These are phyloP conservation scores for Stegana nigrithorax DNA, from an alignment of 2,888 invertebrate genomes.

Conservation along the genomic window DNA sequence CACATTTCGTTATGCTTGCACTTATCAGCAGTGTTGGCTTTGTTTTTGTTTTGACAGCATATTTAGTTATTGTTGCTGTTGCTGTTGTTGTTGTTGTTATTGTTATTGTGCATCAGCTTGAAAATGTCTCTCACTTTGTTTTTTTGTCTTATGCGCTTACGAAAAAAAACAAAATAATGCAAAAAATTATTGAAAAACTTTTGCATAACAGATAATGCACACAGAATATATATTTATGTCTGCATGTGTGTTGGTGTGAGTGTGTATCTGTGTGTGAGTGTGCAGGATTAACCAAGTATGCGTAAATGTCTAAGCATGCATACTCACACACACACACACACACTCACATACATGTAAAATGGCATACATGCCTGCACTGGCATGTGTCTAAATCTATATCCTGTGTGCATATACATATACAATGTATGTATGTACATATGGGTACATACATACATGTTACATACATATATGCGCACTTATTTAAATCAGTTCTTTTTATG, in stretches of 20 bases:
- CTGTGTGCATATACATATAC: background rate
- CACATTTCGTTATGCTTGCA: constrained; percentile 8
- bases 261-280: background rate
- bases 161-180: background rate
- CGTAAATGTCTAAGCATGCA: constrained; percentile 14
- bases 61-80: constrained; percentile 16
- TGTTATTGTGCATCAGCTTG: constrained; percentile 54
- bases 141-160: too few species aligned
- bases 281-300: constrained; percentile 30
- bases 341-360: background rate
- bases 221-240: background rate
- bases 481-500: constrained; percentile 8
- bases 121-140: constrained; percentile 49
- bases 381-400: background rate
- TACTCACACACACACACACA: constrained; percentile 9
- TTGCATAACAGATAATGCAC: constrained; percentile 7
- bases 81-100: constrained; percentile 34
- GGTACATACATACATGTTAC: constrained; percentile 1
- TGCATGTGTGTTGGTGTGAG: background rate
- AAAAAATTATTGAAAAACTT: constrained; percentile 1
- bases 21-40: constrained; percentile 18
- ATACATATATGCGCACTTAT: constrained; percentile 9
- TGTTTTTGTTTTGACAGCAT: constrained; percentile 4
- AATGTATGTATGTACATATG: background rate
- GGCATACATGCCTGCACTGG: background rate